Evolutionary conservation across 2,113 vertebrate species (phyloP), one percentile per base, ranked within the genome.

Genomic region (Pampusana beccarii): DNA sequence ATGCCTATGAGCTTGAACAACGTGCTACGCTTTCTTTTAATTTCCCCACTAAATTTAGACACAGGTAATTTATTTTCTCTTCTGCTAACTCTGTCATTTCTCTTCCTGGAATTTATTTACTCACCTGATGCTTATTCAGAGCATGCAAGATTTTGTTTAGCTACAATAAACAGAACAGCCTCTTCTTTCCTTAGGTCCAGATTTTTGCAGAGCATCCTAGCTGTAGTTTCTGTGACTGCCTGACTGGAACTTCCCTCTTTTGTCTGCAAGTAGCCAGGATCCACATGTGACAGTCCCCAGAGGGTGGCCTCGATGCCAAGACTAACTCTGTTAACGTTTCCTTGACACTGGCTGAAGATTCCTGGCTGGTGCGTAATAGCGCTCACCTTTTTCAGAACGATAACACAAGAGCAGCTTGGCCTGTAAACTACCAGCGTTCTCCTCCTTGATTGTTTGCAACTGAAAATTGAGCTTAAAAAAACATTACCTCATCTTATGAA

Each of bases 261-360:
- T 42, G 23, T 53, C 66, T 88, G 12, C 10, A 8, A 29, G 53
- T 23, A 65, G 34, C 5, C 48, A 79, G 54, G 44, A 88, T 61
- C 34, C 13, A 38, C 42, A 79, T 1, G 2, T 50, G 50, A 82
- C 34, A 65, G 77, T 72, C 57, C 31, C 66, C 5, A 9, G 26
- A 67, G 53, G 11, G 5, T 16, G 31, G 82, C 62, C 60, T 79
- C 2, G 0, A 54, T 77, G 74, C 70, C 88, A 94, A 96, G 54
- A 94, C 75, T 65, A 94, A 96, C 78, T 71, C 24, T 56, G 23
- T 51, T 72, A 82, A 65, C 80, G 67, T 12, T 86, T 95, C 40
- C 82, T 83, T 92, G 62, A 77, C 31, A 33, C 8, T 26, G 16
- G 11, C 18, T 86, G 33, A 91, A 71, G 61, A 78, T 50, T 89